Evolutionary conservation across 2,113 vertebrate genomes (phyloP), one percentile per base, ranked within the genome.

Genomic region (Orientallactaga bullata): DNA sequence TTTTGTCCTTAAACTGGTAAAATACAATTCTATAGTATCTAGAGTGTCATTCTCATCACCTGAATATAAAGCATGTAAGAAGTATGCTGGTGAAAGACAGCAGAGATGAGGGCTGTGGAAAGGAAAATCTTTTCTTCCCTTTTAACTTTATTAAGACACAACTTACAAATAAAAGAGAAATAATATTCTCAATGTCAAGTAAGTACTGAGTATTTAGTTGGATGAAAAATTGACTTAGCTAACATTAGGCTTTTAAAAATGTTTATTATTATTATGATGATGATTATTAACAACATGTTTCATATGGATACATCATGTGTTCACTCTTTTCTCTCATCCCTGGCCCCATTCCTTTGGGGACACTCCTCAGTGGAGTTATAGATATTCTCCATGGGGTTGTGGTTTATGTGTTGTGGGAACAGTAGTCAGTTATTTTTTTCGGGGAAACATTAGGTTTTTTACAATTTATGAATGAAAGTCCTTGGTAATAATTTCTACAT

Each of bases 201-300:
- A 55, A 97, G 69, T 39, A 82, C 39, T 83, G 80, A 47, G 24
- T 58, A 81, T 90, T 79, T 87, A 88, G 37, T 81, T 85, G 39
- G 51, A 63, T 82, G 37, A 90, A 65, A 94, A 87, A 77, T 23
- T 78, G 68, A 5, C 47, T 92, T 88, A 89, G 73, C 71, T 16
- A 58, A 82, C 1, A 4, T 88, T 92, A 83, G 51, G 42, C 42
- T 47, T 47, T 47, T 47, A 47, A 47, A 47, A 47, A 47, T 47
- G 42, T 47, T 47, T 47, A 47, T 47, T 5, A 47, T 47, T 47
- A 47, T 47, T 47, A 47, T 47, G n/a, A n/a, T n/a, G n/a, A n/a
- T n/a, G 5, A 47, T 47, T 47, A 47, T 47, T 47, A 5, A 47
- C 8, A 47, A 47, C 42, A 47, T 47, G 42, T 47, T 47, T 47